Base-by-base conservation (phyloP, 64 coral and sea anemone species). In the Hydrozoanthus tunicans region DNA sequence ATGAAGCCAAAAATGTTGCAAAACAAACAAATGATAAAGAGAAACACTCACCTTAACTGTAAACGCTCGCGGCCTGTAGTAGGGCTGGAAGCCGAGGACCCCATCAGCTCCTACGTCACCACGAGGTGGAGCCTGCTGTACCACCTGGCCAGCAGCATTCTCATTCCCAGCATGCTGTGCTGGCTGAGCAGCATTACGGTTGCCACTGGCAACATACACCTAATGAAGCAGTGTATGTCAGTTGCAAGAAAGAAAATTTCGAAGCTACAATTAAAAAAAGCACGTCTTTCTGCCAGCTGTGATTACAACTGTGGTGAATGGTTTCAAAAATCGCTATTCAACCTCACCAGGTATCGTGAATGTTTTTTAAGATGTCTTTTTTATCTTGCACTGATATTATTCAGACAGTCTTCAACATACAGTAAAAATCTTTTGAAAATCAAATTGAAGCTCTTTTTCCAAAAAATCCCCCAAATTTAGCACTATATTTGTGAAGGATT, bases 31-130 rank as follows among this genome's bases (percentile, higher is more conserved):
- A 85, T 60, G 23, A 68, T 15, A 12, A 6, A 90, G 58, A 86
- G 15, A 14, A 71, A 73, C 53, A 23, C 43, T 62, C 89, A 98
- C 96, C 91, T 80, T 95, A 59, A 95, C 64, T 20, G 83, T 81
- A 68, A 98, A 98, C 27, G 85, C 78, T 7, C 73, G 85, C 25
- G 96, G 96, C 89, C 96, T 79, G 64, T 91, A 93, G 63, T 98
- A 98, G 11, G 96, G 96, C 53, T 98, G 96, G 64, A 98, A 95
- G 57, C 91, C 96, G 79, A 98, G 65, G 71, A 92, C 59, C 53
- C 90, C 90, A 20, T 83, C 93, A 43, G 91, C 86, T 57, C 74
- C 89, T 1, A 53, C 90, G 5, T 72, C 94, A 59, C 67, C 91
- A 3, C 78, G 96, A 79, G 86, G 79, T 60, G 89, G 79, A 14